Evolutionary conservation across 2,113 vertebrate genomes (phyloP).

Genomic region (Pontoporia blainvillei): DNA sequence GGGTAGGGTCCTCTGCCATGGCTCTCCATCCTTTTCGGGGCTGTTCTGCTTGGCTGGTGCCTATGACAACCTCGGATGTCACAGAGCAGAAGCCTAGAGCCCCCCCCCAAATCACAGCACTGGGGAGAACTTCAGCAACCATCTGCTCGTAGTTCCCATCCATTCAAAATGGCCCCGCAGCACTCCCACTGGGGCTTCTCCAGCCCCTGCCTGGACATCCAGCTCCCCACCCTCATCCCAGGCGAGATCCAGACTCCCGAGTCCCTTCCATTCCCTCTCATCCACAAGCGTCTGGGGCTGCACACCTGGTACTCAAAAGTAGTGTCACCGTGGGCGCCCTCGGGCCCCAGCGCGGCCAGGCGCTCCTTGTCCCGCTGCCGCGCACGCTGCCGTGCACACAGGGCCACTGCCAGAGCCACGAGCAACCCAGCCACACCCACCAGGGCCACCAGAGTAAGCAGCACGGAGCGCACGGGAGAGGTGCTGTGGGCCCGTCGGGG

Average conservation of each 20-base stretch:
- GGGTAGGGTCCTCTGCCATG: not conserved
- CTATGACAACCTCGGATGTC: not conserved
- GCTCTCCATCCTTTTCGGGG: not conserved
- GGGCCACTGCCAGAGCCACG: slow-evolving; percentile 84
- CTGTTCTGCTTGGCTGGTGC: not conserved
- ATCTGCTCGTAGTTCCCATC: not conserved
- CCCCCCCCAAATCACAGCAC: not conserved
- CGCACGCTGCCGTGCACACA: slow-evolving; percentile 90
- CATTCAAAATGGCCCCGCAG: not conserved
- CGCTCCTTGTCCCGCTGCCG: slow-evolving; percentile 91
- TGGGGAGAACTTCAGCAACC: not conserved
- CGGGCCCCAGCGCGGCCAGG: slow-evolving; percentile 89
- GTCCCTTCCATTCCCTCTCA: fast-evolving
- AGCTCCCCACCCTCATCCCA: not conserved
- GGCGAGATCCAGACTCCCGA: fast-evolving
- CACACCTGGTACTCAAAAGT: slow-evolving; percentile 96
- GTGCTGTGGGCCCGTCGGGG: slow-evolving; percentile 20
- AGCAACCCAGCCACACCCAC: slow-evolving; percentile 89
- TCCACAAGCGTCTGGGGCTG: not conserved
- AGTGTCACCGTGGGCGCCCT: slow-evolving; percentile 90
- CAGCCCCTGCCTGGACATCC: not conserved
- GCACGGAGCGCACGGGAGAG: slow-evolving; percentile 85
- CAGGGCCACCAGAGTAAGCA: slow-evolving; percentile 92
- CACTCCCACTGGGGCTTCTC: not conserved
- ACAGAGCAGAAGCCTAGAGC: not conserved